Conservation (phyloP, 2,797 vertebrate genomes). For the Pangasius mekongensis region DNA sequence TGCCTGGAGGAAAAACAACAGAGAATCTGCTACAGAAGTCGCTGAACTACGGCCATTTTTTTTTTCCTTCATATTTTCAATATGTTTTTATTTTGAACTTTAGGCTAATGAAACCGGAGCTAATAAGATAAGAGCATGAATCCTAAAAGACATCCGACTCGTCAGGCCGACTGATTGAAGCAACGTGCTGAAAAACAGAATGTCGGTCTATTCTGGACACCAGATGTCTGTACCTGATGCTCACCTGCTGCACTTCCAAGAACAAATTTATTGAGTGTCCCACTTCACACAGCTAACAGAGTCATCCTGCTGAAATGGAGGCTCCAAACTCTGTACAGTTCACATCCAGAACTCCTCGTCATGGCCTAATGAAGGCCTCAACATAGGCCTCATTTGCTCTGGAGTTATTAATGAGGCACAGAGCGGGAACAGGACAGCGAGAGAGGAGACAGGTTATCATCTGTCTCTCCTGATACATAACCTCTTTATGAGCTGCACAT, state of each 20-base stretch:
- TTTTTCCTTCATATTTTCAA: too few species aligned
- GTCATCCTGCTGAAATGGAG: not conserved
- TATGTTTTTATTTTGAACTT: too few species aligned
- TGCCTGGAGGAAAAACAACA: too few species aligned
- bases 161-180: not conserved
- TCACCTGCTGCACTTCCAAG: conserved; percentile 19
- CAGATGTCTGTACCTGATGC: not conserved
- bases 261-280: not conserved
- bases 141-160: not conserved
- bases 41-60: too few species aligned
- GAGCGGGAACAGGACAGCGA: not conserved
- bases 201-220: not conserved
- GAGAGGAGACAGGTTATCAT: conserved; percentile 39
- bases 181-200: not conserved
- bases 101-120: too few species aligned
- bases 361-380: not conserved
- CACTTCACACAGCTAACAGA: not conserved
- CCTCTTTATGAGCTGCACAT: conserved; percentile 50
- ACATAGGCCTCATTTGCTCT: conserved; percentile 18
- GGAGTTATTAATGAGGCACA: conserved; percentile 32
- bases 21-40: too few species aligned
- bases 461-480: conserved; percentile 55
- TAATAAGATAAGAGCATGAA: not conserved
- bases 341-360: not conserved
- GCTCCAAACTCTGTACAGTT: too few species aligned